Evolutionary conservation across 1,140 invertebrate species (phyloP).

Genomic region (Pseudobourletiella spinata): DNA sequence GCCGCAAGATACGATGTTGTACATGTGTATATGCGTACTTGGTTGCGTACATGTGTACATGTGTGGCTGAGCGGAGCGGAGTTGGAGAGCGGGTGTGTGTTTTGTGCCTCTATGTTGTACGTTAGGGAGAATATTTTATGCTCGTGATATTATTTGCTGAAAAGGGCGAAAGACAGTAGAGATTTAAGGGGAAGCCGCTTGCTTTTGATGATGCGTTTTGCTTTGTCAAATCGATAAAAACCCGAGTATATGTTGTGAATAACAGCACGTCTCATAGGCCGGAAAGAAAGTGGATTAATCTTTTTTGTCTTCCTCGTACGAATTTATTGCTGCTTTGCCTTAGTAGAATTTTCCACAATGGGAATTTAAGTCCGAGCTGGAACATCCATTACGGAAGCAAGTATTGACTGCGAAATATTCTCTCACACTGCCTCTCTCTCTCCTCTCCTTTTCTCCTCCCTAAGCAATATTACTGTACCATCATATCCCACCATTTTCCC

Average conservation of each 20-base stretch:
- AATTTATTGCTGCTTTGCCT: constrained; percentile 28
- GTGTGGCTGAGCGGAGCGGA: background rate
- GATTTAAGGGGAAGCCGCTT: constrained; percentile 24
- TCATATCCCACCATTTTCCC: no score
- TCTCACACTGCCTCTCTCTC: background rate
- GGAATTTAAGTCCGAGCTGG: constrained; percentile 18
- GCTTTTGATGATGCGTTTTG: constrained; percentile 24
- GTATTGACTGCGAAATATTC: constrained; percentile 7
- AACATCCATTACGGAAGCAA: constrained; percentile 16
- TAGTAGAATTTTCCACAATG: constrained; percentile 24
- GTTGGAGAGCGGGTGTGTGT: background rate
- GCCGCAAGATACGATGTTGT: no score
- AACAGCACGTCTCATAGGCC: constrained; percentile 23
- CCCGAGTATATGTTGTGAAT: constrained; percentile 23
- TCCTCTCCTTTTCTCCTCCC: background rate
- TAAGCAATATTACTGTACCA: no score
- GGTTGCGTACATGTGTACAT: background rate
- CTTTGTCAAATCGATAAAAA: constrained; percentile 24
- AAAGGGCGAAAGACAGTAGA: constrained; percentile 26
- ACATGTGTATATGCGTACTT: background rate
- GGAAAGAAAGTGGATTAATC: constrained; percentile 27
- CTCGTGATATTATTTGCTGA: constrained; percentile 26
- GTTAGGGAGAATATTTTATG: constrained; percentile 17
- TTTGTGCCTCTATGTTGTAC: background rate
- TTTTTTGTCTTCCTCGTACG: constrained; percentile 22